Base-by-base conservation (phyloP, 1,140 invertebrate species). In the Cherax quadricarinatus region DNA sequence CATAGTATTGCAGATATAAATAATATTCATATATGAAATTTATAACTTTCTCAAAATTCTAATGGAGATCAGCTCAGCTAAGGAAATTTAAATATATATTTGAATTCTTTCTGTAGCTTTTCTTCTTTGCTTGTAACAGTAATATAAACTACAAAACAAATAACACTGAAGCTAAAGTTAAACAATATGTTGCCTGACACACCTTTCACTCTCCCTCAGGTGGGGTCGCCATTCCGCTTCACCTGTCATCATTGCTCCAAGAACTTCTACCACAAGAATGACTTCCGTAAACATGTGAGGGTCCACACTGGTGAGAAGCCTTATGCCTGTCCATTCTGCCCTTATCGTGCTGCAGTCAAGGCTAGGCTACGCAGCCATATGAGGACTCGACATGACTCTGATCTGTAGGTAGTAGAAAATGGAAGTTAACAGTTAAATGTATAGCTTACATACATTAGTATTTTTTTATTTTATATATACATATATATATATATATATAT, bases 241-340 rank as follows among this genome's bases (percentile, higher is more conserved):
- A 91, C 49, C 60, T 91, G 89, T 60, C 83, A 91, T 41, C 89
- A 91, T 81, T 91, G 89, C 89, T 86, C 57, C 89, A 91, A 91
- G 84, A 91, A 86, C 89, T 91, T 91, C 84, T 91, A 91, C 78
- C 89, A 91, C 89, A 91, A 91, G 89, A 91, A 91, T 91, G 89
- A 91, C 89, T 91, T 91, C 89, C 73, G 89, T 14, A 91, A 91
- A 86, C 89, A 91, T 57, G 51, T 91, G 89, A 91, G 89, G 84
- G 89, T 91, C 53, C 89, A 91, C 78, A 91, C 89, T 14, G 89
- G 89, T n/a, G 89, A 91, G 84, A 91, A 91, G 57, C 89, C 89
- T n/a, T 91, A 91, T 70, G 83, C 89, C 24, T 91, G 89, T 80
- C 53, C 89, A 18, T 91, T 79, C 83, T 91, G 89, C 82, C 89